These are phyloP conservation scores for Chamaetylas fuelleborni DNA, from an alignment of 2,113 vertebrate genomes.

Conservation along the genomic window DNA sequence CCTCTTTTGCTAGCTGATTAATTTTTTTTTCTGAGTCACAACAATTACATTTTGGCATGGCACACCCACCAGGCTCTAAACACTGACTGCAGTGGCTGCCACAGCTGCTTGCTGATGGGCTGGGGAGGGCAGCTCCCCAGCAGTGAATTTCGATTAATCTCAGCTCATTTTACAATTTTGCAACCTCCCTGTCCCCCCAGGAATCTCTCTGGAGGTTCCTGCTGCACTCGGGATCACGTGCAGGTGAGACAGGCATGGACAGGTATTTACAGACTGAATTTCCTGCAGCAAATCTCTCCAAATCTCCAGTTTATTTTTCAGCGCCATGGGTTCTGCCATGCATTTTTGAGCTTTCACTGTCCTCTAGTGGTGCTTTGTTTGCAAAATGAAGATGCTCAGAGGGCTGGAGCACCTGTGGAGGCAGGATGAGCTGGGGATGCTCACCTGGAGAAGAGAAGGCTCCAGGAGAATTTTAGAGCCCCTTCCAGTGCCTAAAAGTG, in stretches of 20 bases:
- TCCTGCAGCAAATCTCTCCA: background rate
- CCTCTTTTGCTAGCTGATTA: background rate
- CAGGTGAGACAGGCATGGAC: background rate
- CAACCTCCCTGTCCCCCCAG: background rate
- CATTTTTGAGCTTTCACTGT: slow-evolving; percentile 6
- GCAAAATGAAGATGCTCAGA: background rate
- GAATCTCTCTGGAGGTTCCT: background rate
- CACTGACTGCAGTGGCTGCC: background rate
- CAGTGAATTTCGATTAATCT: background rate
- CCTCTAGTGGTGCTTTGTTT: background rate
- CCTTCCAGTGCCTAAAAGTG: background rate
- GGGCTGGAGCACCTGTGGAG: background rate
- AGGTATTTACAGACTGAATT: background rate
- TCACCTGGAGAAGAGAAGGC: background rate
- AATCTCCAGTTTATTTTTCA: background rate
- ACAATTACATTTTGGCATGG: background rate
- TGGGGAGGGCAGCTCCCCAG: background rate
- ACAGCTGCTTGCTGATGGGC: background rate
- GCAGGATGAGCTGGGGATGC: background rate
- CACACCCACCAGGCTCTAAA: background rate
- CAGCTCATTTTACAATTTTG: background rate
- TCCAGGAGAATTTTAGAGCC: background rate
- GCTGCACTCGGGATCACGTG: background rate
- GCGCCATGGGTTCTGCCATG: background rate
- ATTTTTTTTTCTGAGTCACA: background rate